A percentile compares a stretch with the other conserved stretches of the same genome.
These are phyloP conservation scores for Cryptophagus acutangulus DNA, from an alignment of 2,888 invertebrate genomes.

Conservation along the genomic window DNA sequence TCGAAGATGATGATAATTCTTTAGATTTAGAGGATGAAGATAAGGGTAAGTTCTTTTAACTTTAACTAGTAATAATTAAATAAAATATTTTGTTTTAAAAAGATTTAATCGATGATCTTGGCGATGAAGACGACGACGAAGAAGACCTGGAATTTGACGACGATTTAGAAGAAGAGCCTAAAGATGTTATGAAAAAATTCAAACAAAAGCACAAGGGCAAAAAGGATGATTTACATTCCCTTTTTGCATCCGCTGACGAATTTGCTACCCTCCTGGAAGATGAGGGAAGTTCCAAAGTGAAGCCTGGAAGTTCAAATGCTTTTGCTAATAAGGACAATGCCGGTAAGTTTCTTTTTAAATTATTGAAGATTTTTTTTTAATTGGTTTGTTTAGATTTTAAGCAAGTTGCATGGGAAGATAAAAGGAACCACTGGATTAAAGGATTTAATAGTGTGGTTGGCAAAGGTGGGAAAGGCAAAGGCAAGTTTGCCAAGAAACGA, in stretches of 20 bases:
- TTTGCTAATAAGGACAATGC: conserved; percentile 74
- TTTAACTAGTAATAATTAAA: conserved; percentile 19
- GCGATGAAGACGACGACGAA: conserved; percentile 41
- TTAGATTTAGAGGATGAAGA: conserved; percentile 34
- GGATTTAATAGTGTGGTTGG: conserved; percentile 50
- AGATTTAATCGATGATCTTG: conserved; percentile 36
- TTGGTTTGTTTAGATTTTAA: conserved; percentile 51
- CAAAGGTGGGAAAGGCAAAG: conserved; percentile 9
- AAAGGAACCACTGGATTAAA: conserved; percentile 59
- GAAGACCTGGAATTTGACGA: conserved; percentile 47
- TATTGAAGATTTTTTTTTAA: conserved; percentile 8
- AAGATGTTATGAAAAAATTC: conserved; percentile 13
- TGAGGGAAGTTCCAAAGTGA: conserved; percentile 58
- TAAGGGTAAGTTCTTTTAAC: conserved; percentile 41
- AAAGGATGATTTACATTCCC: conserved; percentile 52
- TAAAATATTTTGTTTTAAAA: conserved; percentile 14
- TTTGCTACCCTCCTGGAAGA: conserved; percentile 86
- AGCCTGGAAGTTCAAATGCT: conserved; percentile 62
- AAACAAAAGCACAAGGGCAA: conserved; percentile 16
- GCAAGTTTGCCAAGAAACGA: conserved; percentile 19
- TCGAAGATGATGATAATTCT: conserved; percentile 24
- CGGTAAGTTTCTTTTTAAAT: conserved; percentile 46
- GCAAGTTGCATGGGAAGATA: conserved; percentile 79
- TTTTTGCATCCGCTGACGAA: conserved; percentile 83
- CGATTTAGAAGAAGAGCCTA: conserved; percentile 33